A percentile compares a stretch with the other conserved stretches of the same genome.
Evolutionary conservation across 2,888 invertebrate species (phyloP).

Genomic region (Ichneumon xanthorius): DNA sequence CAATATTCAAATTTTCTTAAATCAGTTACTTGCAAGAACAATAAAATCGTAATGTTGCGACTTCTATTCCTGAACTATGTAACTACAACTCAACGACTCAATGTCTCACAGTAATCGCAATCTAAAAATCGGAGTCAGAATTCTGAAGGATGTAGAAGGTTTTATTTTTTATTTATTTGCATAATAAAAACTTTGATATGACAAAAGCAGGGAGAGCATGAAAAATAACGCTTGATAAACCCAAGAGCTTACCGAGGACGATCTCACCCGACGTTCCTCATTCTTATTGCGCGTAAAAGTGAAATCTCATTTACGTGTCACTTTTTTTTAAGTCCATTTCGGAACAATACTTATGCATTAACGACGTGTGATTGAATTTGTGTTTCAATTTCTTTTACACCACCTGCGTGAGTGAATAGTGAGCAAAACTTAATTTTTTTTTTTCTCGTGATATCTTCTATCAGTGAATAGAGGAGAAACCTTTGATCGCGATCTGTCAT

Average conservation of each 20-base stretch:
- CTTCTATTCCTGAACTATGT: neutral
- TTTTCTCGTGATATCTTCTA: constrained; percentile 35
- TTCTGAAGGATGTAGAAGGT: too few species aligned
- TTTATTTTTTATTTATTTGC: too few species aligned
- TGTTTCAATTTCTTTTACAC: constrained; percentile 3
- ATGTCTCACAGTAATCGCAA: too few species aligned
- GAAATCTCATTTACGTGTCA: neutral
- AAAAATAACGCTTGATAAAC: constrained; percentile 37
- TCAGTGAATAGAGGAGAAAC: neutral
- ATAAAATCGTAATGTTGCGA: neutral
- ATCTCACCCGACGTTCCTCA: constrained; percentile 62
- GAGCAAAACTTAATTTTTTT: neutral
- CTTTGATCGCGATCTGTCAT: constrained; percentile 23
- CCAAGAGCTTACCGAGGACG: constrained; percentile 58
- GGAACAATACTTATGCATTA: neutral
- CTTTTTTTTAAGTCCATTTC: neutral
- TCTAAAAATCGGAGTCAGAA: too few species aligned
- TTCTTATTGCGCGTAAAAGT: neutral
- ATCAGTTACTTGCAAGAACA: neutral
- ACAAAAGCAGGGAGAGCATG: neutral
- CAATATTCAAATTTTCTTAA: neutral
- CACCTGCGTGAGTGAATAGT: neutral
- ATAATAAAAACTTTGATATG: neutral
- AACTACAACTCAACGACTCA: too few species aligned
- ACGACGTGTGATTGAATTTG: constrained; percentile 3